Evolutionary conservation across 2,797 vertebrate genomes (phyloP).

Genomic region (Hippopotamyrus pictus): DNA sequence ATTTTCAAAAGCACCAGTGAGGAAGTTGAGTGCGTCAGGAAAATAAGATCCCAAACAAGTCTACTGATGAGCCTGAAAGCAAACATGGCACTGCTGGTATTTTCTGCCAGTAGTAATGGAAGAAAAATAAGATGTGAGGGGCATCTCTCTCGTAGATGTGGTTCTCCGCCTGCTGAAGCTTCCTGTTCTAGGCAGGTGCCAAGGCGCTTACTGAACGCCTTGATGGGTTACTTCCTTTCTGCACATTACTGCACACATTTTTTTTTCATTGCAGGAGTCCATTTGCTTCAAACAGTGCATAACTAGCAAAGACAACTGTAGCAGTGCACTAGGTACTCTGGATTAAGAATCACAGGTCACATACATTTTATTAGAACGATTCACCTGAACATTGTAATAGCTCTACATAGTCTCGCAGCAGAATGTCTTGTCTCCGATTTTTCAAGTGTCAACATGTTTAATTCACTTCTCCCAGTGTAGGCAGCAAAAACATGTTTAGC

Average conservation of each 20-base stretch:
- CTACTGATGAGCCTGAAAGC: neutral
- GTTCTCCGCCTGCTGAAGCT: neutral
- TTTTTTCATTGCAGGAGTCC: neutral
- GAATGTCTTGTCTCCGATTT: neutral
- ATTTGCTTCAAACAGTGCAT: neutral
- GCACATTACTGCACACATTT: neutral
- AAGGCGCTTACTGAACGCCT: neutral
- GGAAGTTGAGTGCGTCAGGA: neutral
- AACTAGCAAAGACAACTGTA: neutral
- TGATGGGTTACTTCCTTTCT: neutral
- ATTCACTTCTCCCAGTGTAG: neutral
- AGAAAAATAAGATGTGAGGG: neutral
- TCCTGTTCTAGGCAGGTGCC: neutral
- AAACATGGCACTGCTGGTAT: neutral
- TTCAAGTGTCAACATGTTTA: slow-evolving; percentile 1
- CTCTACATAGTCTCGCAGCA: neutral
- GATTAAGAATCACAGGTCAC: neutral
- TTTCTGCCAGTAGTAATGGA: neutral
- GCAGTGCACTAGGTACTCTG: neutral
- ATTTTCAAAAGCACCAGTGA: neutral
- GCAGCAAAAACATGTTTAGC: neutral
- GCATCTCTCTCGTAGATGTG: neutral
- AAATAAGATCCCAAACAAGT: neutral
- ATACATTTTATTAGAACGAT: neutral
- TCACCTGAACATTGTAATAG: neutral